Evolutionary conservation across 1,140 invertebrate genomes (phyloP), one percentile per base, ranked within the genome.

Genomic region (Chlorops oryzae): DNA sequence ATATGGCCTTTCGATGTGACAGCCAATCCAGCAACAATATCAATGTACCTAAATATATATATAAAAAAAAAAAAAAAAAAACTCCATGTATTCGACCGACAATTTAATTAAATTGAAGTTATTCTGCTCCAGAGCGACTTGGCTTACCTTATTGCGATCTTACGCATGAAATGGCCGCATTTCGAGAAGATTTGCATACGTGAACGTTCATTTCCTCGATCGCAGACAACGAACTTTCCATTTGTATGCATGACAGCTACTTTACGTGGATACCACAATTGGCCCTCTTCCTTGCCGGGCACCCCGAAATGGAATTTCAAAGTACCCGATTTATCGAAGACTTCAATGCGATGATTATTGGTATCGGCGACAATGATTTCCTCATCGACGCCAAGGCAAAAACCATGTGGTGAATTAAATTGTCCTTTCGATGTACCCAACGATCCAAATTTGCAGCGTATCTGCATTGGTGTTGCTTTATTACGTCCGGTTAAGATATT

Each of bases 351-450:
- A 75, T 96, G 92, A 73, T 96, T 96, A 70, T 96, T 94, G 0
- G 94, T 97, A 72, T 97, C 94, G 17, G 93, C 93, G 17, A 93
- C 90, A 59, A 96, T 90, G 59, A 94, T 92, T 63, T 96, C 92
- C 75, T 97, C 92, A 63, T 96, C 90, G 37, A 85, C 78, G 21
- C 93, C 93, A 28, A 98, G 77, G 72, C 94, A 97, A 75, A 97
- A 98, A 41, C 94, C 94, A 75, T 96, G 93, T 1, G 94, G 94
- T 12, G 93, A 96, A 74, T 93, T 96, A 59, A 98, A 96, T 72
- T 96, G 92, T 9, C 89, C 87, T 68, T 92, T 92, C 23, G 85
- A 84, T 39, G 88, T 85, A 28, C 94, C 94, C 40, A 96, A 75
- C 55, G 91, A 88, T 32, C 94, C 92, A 78, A 96, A 97, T 75